A percentile compares a stretch with the other conserved stretches of the same genome.
These are phyloP conservation scores for Acanthosepion pharaonis DNA, from an alignment of 2,888 invertebrate species.

Conservation along the genomic window DNA sequence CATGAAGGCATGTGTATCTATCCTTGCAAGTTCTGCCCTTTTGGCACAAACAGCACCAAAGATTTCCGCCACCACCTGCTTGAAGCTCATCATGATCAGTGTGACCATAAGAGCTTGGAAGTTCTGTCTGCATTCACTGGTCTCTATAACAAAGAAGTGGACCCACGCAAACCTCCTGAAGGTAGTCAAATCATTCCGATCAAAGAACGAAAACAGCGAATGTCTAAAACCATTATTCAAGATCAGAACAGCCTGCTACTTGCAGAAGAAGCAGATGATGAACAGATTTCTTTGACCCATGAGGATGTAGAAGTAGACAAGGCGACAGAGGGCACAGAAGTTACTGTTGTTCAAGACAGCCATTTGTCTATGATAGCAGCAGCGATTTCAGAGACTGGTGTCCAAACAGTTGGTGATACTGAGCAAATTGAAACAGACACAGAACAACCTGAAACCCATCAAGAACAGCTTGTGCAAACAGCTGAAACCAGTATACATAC, in stretches of 20 bases:
- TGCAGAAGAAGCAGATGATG: not conserved
- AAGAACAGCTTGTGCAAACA: not conserved
- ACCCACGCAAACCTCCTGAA: slow-evolving; percentile 63
- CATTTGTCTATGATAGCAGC: slow-evolving; percentile 50
- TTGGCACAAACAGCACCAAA: slow-evolving; percentile 81
- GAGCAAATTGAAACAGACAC: not conserved
- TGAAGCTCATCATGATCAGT: slow-evolving; percentile 76
- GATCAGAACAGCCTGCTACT: not conserved
- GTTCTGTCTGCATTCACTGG: slow-evolving; percentile 65
- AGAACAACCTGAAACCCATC: not conserved
- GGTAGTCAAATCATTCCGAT: slow-evolving; percentile 65
- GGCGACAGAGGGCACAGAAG: not conserved
- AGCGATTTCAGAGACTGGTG: not conserved
- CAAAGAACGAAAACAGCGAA: slow-evolving; percentile 58
- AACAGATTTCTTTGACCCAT: not conserved
- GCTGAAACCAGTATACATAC: not conserved
- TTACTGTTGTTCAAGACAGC: slow-evolving; percentile 48
- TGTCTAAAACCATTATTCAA: not conserved
- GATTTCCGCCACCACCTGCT: slow-evolving; percentile 82
- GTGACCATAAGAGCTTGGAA: slow-evolving; percentile 58
- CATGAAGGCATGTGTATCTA: slow-evolving; percentile 87
- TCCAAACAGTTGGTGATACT: not conserved
- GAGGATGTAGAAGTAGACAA: not conserved
- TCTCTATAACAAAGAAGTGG: slow-evolving; percentile 63
- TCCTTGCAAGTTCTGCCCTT: slow-evolving; percentile 82